phyloP scores from a whole-genome alignment of 2,888 invertebrate species.

The Tiliacea citrago region DNA sequence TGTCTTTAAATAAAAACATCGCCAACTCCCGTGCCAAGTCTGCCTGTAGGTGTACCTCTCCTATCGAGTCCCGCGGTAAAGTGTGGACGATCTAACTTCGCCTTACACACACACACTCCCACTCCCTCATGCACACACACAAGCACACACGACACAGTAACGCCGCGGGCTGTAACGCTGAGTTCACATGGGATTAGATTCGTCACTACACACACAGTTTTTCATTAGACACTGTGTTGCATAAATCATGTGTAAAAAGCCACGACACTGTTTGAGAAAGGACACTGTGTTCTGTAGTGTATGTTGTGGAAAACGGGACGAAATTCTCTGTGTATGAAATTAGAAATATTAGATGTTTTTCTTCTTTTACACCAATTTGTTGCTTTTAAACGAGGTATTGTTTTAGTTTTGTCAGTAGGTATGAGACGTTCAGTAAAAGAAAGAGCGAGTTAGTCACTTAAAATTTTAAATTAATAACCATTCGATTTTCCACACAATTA shows the following conservation, averaged over 20 bases:
- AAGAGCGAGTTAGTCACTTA: background rate
- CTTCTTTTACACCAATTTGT: slow-evolving; percentile 5
- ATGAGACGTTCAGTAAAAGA: background rate
- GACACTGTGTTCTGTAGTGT: slow-evolving; percentile 60
- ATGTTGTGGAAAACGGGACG: background rate
- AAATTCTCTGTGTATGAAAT: slow-evolving; percentile 43
- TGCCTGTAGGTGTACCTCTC: slow-evolving; percentile 78
- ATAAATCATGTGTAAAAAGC: slow-evolving; percentile 43
- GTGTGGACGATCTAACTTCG: slow-evolving; percentile 91
- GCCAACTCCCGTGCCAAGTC: slow-evolving; percentile 28
- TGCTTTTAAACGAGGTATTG: slow-evolving; percentile 5
- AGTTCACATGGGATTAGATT: slow-evolving; percentile 86
- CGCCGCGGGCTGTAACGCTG: slow-evolving; percentile 81
- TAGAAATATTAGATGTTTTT: slow-evolving; percentile 45
- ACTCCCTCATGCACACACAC: slow-evolving; percentile 66
- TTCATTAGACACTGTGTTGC: slow-evolving; percentile 67
- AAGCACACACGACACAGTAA: slow-evolving; percentile 71
- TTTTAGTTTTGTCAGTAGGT: slow-evolving; percentile 1
- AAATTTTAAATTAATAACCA: background rate
- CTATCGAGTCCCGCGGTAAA: slow-evolving; percentile 90
- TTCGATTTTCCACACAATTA: background rate
- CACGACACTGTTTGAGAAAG: slow-evolving; percentile 40
- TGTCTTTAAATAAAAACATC: background rate
- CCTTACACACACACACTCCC: slow-evolving; percentile 82
- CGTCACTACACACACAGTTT: slow-evolving; percentile 76